These are phyloP conservation scores for Heliangelus exortis DNA, from an alignment of 2,797 vertebrate genomes.

Conservation along the genomic window DNA sequence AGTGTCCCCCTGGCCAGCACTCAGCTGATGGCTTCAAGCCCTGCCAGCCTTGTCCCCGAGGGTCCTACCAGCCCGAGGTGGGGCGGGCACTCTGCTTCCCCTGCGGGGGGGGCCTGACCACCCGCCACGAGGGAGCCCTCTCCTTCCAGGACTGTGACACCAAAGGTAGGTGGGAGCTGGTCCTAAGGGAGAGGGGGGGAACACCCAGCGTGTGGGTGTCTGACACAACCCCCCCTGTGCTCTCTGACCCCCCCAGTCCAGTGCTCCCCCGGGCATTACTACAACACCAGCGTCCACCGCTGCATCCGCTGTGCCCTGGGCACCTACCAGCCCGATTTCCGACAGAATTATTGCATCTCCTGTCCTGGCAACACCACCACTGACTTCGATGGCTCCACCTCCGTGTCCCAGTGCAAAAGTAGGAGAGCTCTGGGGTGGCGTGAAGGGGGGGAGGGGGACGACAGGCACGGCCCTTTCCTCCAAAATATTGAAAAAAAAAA, in stretches of 20 bases:
- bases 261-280: slow-evolving; percentile 95
- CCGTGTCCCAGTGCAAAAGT: slow-evolving; percentile 98
- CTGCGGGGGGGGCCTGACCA: slow-evolving; percentile 92
- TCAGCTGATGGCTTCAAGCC: slow-evolving; percentile 94
- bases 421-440: slow-evolving; percentile 37
- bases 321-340: slow-evolving; percentile 95
- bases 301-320: slow-evolving; percentile 95
- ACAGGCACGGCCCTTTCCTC: not conserved
- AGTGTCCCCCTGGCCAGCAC: slow-evolving; percentile 91
- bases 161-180: slow-evolving; percentile 83
- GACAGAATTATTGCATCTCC: slow-evolving; percentile 96
- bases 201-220: not conserved
- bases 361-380: slow-evolving; percentile 98
- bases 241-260: slow-evolving; percentile 81
- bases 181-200: not conserved
- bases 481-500: not conserved
- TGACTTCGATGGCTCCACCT: slow-evolving; percentile 96
- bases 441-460: accelerated
- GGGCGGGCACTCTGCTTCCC: slow-evolving; percentile 93
- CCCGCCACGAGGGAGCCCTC: slow-evolving; percentile 90
- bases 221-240: not conserved
- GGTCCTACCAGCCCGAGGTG: slow-evolving; percentile 91
- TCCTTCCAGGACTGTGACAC: slow-evolving; percentile 98
- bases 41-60: slow-evolving; percentile 89
- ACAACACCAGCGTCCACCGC: slow-evolving; percentile 93